Evolutionary conservation across 2,797 vertebrate genomes (phyloP).

Genomic region (Sciurus carolinensis): DNA sequence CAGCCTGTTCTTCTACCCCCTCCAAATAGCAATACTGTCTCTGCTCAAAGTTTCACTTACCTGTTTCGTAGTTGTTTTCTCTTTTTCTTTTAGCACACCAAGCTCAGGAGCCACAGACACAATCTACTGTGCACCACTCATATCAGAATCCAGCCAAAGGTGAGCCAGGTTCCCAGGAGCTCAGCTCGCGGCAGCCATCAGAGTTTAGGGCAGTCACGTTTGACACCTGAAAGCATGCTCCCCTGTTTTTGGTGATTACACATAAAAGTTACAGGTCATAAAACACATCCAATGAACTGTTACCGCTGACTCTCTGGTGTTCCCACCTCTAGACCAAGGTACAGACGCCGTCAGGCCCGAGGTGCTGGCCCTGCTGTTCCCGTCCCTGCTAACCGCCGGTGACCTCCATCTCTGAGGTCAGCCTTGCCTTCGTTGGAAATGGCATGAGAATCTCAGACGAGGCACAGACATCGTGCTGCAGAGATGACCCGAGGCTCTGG

Average conservation of each 20-base stretch:
- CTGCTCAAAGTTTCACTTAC: neutral
- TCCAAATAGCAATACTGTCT: neutral
- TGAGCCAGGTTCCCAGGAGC: neutral
- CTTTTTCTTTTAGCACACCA: neutral
- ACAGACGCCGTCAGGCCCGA: neutral
- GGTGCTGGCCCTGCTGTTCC: fast-evolving
- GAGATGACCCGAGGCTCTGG: neutral
- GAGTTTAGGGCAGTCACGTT: neutral
- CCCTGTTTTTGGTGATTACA: neutral
- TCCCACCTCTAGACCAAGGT: neutral
- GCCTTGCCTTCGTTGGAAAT: neutral
- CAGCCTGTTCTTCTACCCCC: neutral
- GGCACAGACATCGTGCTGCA: neutral
- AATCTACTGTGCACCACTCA: neutral
- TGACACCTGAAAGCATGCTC: neutral
- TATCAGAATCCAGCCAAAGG: neutral
- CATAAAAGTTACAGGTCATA: neutral
- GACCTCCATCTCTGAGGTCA: neutral
- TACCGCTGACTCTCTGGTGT: neutral
- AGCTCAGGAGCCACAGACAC: neutral
- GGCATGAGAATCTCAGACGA: neutral
- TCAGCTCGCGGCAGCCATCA: neutral
- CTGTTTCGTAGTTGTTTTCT: neutral
- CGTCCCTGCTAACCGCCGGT: fast-evolving
- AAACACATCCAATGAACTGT: neutral